These are phyloP conservation scores for Cerastis rubricosa DNA, from an alignment of 2,888 invertebrate species.

Conservation along the genomic window DNA sequence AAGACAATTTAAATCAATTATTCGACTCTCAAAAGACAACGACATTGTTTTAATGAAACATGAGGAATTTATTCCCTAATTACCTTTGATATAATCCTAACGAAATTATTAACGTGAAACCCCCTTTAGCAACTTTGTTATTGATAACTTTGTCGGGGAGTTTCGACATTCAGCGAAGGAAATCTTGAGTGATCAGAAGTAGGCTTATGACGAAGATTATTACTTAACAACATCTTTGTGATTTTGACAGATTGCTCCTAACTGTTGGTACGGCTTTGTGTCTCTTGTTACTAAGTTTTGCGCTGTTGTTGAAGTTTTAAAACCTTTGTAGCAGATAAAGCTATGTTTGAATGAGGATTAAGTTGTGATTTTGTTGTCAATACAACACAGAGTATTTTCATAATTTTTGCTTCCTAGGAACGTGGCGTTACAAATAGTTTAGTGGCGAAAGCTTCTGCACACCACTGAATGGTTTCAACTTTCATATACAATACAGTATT, in stretches of 20 bases:
- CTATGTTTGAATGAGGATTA: not conserved
- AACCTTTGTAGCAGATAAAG: not conserved
- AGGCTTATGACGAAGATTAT: conserved; percentile 18
- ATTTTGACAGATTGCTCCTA: conserved; percentile 25
- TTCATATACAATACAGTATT: too few species aligned
- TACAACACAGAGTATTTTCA: not conserved
- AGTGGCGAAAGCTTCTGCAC: too few species aligned
- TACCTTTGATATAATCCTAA: conserved; percentile 33
- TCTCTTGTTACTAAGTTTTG: conserved; percentile 13
- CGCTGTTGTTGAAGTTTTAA: conserved; percentile 25
- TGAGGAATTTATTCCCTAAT: conserved; percentile 24
- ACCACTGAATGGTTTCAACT: not conserved
- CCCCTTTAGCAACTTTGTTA: conserved; percentile 8
- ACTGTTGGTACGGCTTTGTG: conserved; percentile 22
- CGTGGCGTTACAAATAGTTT: too few species aligned
- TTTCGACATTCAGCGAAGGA: conserved; percentile 3
- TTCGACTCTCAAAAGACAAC: not conserved
- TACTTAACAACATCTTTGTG: conserved; percentile 22
- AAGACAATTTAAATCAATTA: conserved; percentile 25
- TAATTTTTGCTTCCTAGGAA: not conserved
- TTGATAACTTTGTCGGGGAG: conserved; percentile 16
- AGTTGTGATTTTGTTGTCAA: not conserved
- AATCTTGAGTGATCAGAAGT: conserved; percentile 7
- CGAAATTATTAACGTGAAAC: conserved; percentile 19
- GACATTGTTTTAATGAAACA: conserved; percentile 11